These are phyloP conservation scores for Boloria selene DNA, from an alignment of 2,888 invertebrate species.

Conservation along the genomic window DNA sequence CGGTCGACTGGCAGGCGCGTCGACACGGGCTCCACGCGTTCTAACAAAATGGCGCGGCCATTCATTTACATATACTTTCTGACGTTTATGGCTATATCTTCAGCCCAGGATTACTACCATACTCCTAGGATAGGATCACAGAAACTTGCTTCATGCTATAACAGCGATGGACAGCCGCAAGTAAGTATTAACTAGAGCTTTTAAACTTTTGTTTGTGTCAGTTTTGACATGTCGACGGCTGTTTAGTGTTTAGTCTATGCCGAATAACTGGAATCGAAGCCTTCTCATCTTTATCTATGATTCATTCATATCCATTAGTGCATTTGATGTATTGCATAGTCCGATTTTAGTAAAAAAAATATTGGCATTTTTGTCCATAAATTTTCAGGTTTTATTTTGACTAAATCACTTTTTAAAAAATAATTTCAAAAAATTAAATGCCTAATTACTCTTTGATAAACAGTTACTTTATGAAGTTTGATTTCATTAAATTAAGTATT, in stretches of 20 bases:
- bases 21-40: conserved; percentile 62
- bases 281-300: conserved; percentile 14
- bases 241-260: conserved; percentile 45
- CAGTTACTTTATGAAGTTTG: too few species aligned
- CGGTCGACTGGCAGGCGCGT: conserved; percentile 65
- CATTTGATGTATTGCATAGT: neutral
- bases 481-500: too few species aligned
- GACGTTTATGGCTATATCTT: conserved; percentile 52
- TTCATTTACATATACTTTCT: conserved; percentile 57
- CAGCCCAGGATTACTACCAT: conserved; percentile 65
- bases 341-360: too few species aligned
- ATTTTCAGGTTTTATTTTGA: too few species aligned
- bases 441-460: too few species aligned
- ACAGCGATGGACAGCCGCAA: conserved; percentile 67
- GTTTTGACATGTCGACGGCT: conserved; percentile 50
- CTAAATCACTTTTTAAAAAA: too few species aligned
- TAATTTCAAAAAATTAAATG: too few species aligned
- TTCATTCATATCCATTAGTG: conserved; percentile 12
- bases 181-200: conserved; percentile 59
- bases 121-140: conserved; percentile 66
- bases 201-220: conserved; percentile 51
- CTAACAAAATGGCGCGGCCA: conserved; percentile 69
- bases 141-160: conserved; percentile 71
- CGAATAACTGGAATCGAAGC: conserved; percentile 19
- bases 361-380: too few species aligned